phyloP scores from a whole-genome alignment of 1,140 invertebrate genomes.

The Zaprionus camerounensis region DNA sequence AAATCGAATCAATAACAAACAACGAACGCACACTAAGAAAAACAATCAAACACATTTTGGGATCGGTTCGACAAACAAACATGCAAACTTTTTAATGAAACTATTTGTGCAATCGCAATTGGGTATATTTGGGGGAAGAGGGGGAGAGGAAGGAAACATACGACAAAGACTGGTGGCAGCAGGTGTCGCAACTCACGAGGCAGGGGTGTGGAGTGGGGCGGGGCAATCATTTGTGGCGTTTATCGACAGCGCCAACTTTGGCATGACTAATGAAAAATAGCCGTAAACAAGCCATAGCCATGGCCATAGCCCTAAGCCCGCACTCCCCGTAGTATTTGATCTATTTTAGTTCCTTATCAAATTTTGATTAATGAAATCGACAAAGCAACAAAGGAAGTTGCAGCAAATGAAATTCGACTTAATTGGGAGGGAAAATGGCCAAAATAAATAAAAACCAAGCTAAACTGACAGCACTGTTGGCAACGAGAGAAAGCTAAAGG shows the following conservation, averaged over 20 bases:
- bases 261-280: not conserved
- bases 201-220: not conserved
- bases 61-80: conserved; percentile 19
- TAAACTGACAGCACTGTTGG: not conserved
- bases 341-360: not conserved
- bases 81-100: conserved; percentile 44
- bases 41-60: conserved; percentile 24
- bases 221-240: not conserved
- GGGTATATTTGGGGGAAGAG: not conserved
- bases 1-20: conserved; percentile 51
- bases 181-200: not conserved
- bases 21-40: conserved; percentile 19
- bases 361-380: not conserved
- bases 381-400: not conserved
- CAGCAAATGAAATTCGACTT: not conserved
- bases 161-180: not conserved
- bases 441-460: not conserved
- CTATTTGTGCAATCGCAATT: conserved; percentile 22
- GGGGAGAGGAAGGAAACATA: not conserved
- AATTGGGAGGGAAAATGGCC: not conserved
- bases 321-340: not conserved
- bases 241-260: not conserved
- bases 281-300: not conserved
- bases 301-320: not conserved
- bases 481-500: not conserved